These are phyloP conservation scores for Subacronicta megacephala DNA, from an alignment of 2,888 invertebrate species.

Conservation along the genomic window DNA sequence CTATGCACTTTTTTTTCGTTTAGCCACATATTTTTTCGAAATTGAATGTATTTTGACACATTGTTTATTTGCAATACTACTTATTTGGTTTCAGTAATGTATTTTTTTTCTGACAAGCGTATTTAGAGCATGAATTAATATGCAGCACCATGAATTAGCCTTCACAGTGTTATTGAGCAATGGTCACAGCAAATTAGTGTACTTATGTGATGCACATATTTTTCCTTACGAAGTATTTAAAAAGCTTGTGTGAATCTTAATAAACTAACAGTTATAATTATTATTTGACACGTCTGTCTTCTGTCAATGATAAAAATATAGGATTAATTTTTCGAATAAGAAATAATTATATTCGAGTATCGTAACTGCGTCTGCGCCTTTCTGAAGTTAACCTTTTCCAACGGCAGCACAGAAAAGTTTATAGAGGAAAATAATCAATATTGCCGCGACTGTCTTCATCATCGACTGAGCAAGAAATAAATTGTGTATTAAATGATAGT, in stretches of 20 bases:
- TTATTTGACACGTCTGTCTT: not conserved
- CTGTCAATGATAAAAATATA: not conserved
- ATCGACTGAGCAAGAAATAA: too few relatives aligned
- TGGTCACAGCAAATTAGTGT: conserved; percentile 28
- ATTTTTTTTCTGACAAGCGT: conserved; percentile 11
- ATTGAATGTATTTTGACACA: conserved; percentile 15
- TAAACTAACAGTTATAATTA: conserved; percentile 12
- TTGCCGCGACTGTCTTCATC: too few relatives aligned
- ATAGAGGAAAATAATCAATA: too few relatives aligned
- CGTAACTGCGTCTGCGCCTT: too few relatives aligned
- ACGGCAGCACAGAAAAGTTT: too few relatives aligned
- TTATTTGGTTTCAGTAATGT: conserved; percentile 15
- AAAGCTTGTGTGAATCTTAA: conserved; percentile 28
- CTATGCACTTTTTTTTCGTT: conserved; percentile 1
- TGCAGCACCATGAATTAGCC: conserved; percentile 26
- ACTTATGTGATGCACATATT: conserved; percentile 7
- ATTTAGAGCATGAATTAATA: conserved; percentile 48
- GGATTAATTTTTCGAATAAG: not conserved
- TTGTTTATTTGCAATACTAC: not conserved
- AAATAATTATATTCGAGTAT: too few relatives aligned
- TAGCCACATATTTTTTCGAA: not conserved
- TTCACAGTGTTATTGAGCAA: conserved; percentile 41
- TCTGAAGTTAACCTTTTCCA: too few relatives aligned
- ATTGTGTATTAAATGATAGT: too few relatives aligned
- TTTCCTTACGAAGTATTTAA: conserved; percentile 38